A percentile compares a stretch with the other conserved stretches of the same genome.
Evolutionary conservation across 2,888 invertebrate species (phyloP).

Genomic region (Nycteola revayana): DNA sequence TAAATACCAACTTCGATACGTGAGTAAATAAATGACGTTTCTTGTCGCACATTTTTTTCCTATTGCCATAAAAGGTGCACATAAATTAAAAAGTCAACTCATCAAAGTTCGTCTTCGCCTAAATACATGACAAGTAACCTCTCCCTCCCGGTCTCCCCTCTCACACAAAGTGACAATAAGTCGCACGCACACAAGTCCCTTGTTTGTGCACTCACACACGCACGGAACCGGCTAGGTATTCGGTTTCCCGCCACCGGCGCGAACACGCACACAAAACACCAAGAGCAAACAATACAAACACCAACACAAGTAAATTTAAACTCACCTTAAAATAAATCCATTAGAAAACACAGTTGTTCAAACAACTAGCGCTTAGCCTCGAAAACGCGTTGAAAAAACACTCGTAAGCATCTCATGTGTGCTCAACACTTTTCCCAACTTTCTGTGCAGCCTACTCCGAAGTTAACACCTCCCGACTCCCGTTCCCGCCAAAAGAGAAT

Average conservation of each 20-base stretch:
- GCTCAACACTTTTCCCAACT: conserved; percentile 67
- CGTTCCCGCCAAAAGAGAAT: conserved; percentile 60
- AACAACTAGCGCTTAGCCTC: conserved; percentile 82
- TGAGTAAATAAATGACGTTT: conserved; percentile 52
- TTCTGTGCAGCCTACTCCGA: conserved; percentile 64
- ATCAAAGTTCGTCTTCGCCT: conserved; percentile 76
- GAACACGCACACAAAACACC: conserved; percentile 79
- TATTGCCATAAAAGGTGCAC: conserved; percentile 52
- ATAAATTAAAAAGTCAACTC: conserved; percentile 77
- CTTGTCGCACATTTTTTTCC: conserved; percentile 37
- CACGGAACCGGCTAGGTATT: conserved; percentile 72
- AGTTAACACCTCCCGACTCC: background rate
- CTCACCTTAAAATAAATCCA: conserved; percentile 83
- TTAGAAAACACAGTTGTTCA: conserved; percentile 83
- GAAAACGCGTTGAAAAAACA: conserved; percentile 82
- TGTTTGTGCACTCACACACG: conserved; percentile 75
- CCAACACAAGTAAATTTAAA: conserved; percentile 81
- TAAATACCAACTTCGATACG: conserved; percentile 47
- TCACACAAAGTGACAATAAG: conserved; percentile 78
- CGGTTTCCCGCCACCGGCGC: conserved; percentile 80
- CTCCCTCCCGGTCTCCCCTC: conserved; percentile 75
- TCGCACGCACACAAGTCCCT: conserved; percentile 60
- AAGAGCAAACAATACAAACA: conserved; percentile 79
- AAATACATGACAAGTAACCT: conserved; percentile 79
- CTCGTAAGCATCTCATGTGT: conserved; percentile 72